Evolutionary conservation across 1,140 invertebrate genomes (phyloP), one percentile per base, ranked within the genome.

Genomic region (Drosophila virilis): DNA sequence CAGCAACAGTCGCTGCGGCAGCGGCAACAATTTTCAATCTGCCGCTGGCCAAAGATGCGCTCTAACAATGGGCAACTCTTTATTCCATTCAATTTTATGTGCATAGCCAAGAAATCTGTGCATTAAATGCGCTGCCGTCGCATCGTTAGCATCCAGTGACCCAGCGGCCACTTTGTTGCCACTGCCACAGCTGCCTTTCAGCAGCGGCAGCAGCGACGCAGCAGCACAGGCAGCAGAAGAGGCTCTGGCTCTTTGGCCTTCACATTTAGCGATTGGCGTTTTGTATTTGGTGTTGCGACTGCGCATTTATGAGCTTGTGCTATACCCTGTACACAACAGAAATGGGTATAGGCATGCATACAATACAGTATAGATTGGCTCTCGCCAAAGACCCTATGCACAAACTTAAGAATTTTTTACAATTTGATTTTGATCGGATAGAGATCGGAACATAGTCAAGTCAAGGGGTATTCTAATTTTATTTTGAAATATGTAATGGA

Each of bases 31-130:
- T 57, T 65, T 78, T 77, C 37, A 74, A 74, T 51, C 65, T 70
- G 66, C 59, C 55, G 43, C 60, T 60, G 62, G 72, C 57, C 46
- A 48, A 52, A 45, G 42, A 28, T 42, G 57, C 32, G 17, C 51
- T 33, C 66, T 52, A 69, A 88, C 84, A 88, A 88, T 88, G 76
- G 73, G 38, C 84, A 76, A 88, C 84, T 88, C 83, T 88, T 79
- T 79, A 88, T 89, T 89, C 83, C 82, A 88, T 88, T 86, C 84
- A 81, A 78, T 78, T 78, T 78, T 74, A 71, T 78, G 72, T 61
- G 76, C 60, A 65, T 58, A 75, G 72, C 72, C 72, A 79, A 76
- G 83, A 88, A 89, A 88, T 88, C 84, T 88, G 76, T 79, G 82
- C 82, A 74, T 86, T 88, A 77, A 86, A 88, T 86, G 72, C 83